Evolutionary conservation across 92 coral and sea anemone species (phyloP).

Genomic region (Hydrozoanthus gracilis): DNA sequence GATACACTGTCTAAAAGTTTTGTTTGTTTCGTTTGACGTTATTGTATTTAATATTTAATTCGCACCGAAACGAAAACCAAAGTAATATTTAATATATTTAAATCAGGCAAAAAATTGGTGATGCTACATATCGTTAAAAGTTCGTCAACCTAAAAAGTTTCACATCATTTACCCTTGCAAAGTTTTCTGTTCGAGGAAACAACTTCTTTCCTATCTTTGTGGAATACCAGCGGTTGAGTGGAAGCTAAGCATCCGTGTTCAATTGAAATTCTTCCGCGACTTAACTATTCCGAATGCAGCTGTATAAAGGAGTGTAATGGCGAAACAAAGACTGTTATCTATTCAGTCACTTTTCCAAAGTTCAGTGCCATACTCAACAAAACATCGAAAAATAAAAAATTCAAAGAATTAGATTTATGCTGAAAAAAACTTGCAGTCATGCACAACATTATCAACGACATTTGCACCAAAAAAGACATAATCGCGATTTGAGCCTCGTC

Average conservation of each 20-base stretch:
- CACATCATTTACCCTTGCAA: too few species aligned
- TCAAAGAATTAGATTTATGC: background rate
- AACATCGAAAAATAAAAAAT: background rate
- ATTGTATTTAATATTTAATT: background rate
- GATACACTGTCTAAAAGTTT: background rate
- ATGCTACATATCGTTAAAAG: background rate
- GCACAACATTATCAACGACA: background rate
- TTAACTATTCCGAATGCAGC: too few species aligned
- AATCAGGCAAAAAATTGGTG: background rate
- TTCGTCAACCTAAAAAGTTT: too few species aligned
- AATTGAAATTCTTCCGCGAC: too few species aligned
- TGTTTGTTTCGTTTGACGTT: background rate
- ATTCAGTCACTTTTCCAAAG: background rate
- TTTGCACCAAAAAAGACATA: background rate
- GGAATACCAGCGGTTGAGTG: too few species aligned
- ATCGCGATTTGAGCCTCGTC: background rate
- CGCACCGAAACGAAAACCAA: background rate
- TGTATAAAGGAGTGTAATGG: background rate
- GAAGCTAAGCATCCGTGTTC: too few species aligned
- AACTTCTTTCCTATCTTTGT: too few species aligned
- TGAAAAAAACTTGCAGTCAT: background rate
- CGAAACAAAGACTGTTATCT: background rate
- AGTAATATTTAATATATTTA: background rate
- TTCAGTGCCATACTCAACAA: background rate
- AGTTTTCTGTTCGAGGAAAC: too few species aligned